Conservation (phyloP, 2,797 vertebrate genomes). For the Centroberyx gerrardi region DNA sequence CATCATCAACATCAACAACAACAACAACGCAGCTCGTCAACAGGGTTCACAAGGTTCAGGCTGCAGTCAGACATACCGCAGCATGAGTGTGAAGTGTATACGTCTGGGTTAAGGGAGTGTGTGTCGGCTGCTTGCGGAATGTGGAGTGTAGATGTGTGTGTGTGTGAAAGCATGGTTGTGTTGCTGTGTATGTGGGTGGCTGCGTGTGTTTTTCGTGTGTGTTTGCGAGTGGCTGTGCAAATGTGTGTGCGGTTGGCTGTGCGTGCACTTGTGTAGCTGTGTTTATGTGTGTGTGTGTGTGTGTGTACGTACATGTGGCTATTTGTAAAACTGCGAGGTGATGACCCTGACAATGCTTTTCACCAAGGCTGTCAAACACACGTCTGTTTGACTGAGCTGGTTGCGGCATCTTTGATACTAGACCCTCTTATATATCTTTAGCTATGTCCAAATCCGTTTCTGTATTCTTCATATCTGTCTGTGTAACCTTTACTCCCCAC, state of each 20-base stretch:
- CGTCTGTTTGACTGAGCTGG: slow-evolving; percentile 47
- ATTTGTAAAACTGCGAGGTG: slow-evolving; percentile 57
- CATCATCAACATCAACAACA: slow-evolving; percentile 29
- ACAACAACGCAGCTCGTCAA: slow-evolving; percentile 38
- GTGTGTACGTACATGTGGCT: slow-evolving; percentile 36
- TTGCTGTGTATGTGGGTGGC: slow-evolving; percentile 16
- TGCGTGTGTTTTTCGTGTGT: slow-evolving; percentile 26
- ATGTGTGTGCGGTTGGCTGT: slow-evolving; percentile 35
- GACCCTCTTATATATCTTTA: slow-evolving; percentile 43
- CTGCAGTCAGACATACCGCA: slow-evolving; percentile 38
- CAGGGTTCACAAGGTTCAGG: slow-evolving; percentile 37
- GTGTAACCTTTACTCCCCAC: slow-evolving; percentile 47
- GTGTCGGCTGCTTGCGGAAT: slow-evolving; percentile 37
- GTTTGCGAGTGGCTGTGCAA: slow-evolving; percentile 25
- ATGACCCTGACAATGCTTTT: slow-evolving; percentile 57
- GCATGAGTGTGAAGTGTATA: slow-evolving; percentile 19
- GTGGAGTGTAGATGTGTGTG: slow-evolving; percentile 7
- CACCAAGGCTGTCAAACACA: slow-evolving; percentile 60
- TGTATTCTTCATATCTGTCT: slow-evolving; percentile 46
- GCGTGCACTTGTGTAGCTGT: background rate
- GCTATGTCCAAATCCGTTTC: slow-evolving; percentile 52
- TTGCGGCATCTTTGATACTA: slow-evolving; percentile 50
- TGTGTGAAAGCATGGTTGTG: background rate
- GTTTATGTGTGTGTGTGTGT: slow-evolving; percentile 34
- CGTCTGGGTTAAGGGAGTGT: slow-evolving; percentile 27